Evolutionary conservation across 2,797 vertebrate genomes (phyloP), one percentile per base, ranked within the genome.

Genomic region (Amazonetta brasiliensis): DNA sequence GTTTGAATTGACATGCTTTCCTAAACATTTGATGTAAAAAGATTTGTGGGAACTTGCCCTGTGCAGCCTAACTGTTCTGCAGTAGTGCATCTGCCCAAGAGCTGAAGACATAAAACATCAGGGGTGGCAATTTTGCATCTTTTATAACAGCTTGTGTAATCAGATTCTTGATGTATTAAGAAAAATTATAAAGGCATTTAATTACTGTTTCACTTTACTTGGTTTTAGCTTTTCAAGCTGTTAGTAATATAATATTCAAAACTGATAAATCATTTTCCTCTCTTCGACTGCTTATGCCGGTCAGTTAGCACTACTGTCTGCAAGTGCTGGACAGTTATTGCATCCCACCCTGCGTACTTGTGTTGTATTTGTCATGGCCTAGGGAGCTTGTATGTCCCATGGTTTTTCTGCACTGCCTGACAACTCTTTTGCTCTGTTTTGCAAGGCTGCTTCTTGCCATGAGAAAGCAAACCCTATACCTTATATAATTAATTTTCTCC

Each of bases 401-500:
- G 20, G 2, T 25, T 69, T 50, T 73, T 66, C 67, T 43, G 46
- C 35, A 19, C 12, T 28, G 12, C 41, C 28, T 5, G 4, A 64
- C 28, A 30, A 10, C 16, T 60, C 2, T 55, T 69, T 60, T 31
- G 7, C 48, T 69, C 8, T 37, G 7, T 20, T 90, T 48, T 33
- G 33, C 33, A 20, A 67, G 48, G 44, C 28, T 66, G 23, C 28
- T 35, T 37, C 30, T 52, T 76, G 75, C 52, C 54, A 41, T 46
- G 39, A 12, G 11, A 86, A 95, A 18, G 5, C 58, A 85, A 91
- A 96, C 35, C 9, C 50, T 72, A 58, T 23, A 82, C 6, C 54
- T 15, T 60, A 3, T 62, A 23, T 92, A 95, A 96, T 97, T 86
- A 74, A 28, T 91, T 96, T 87, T 81, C 15, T 67, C 31, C 23